phyloP scores from a whole-genome alignment of 1,140 invertebrate species.

The Augochlora pura region DNA sequence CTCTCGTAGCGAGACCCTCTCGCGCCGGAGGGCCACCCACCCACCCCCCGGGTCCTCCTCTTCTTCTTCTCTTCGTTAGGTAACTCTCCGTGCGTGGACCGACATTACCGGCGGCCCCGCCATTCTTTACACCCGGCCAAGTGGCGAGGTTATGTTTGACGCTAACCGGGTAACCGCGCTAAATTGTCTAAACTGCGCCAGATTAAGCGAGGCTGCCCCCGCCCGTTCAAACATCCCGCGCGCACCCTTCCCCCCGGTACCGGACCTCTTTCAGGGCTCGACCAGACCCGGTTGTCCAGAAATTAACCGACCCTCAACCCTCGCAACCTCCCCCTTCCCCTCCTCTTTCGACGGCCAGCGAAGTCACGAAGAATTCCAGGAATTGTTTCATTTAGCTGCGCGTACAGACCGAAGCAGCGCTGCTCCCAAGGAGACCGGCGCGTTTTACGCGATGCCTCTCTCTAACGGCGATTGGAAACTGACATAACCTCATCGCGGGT shows the following conservation, averaged over 20 bases:
- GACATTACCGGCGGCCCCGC: constrained; percentile 68
- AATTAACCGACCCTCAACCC: constrained; percentile 67
- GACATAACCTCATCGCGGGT: not conserved
- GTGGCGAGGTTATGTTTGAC: constrained; percentile 73
- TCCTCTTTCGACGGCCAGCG: constrained; percentile 1
- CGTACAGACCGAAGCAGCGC: not conserved
- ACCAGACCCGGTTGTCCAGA: constrained; percentile 52
- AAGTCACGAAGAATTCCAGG: constrained; percentile 67
- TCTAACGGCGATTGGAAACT: constrained; percentile 16
- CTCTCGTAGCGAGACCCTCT: not conserved
- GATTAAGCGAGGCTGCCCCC: constrained; percentile 62
- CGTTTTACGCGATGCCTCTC: not conserved
- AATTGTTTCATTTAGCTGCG: constrained; percentile 68
- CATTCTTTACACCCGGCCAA: constrained; percentile 70
- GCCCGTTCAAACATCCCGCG: constrained; percentile 42
- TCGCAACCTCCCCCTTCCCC: no score
- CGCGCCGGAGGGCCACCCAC: not conserved
- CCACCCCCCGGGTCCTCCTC: no score
- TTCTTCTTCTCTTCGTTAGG: constrained; percentile 32
- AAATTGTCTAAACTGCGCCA: constrained; percentile 74
- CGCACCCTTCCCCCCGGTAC: no score
- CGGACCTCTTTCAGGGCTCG: no score
- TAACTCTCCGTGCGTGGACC: constrained; percentile 54
- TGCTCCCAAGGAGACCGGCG: constrained; percentile 17
- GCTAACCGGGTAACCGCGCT: constrained; percentile 72